Percentiles rank a stretch among this genome's conserved stretches.
phyloP scores from a whole-genome alignment of 2,888 invertebrate species.

The Helobdella robusta region DNA sequence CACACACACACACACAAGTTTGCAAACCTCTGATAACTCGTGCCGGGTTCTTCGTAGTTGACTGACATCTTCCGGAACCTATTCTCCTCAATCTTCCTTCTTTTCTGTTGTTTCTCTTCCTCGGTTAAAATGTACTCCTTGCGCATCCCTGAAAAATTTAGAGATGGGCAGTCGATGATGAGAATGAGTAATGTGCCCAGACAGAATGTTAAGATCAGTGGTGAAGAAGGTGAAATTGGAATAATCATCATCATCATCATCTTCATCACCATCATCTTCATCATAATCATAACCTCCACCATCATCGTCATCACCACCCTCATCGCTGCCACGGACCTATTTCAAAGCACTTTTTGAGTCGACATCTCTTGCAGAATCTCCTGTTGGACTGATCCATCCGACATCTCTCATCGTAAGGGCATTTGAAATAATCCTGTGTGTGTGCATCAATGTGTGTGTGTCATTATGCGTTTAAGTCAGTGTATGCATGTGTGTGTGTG shows the following conservation, averaged over 20 bases:
- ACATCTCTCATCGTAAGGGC: conserved; percentile 86
- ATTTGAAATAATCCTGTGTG: conserved; percentile 60
- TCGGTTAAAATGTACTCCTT: conserved; percentile 96
- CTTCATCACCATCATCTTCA: too few relatives aligned
- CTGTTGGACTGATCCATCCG: conserved; percentile 83
- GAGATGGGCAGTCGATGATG: too few relatives aligned
- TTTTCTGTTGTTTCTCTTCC: conserved; percentile 65
- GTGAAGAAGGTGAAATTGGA: too few relatives aligned
- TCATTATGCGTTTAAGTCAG: background rate
- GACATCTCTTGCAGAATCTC: conserved; percentile 90
- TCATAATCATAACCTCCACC: too few relatives aligned
- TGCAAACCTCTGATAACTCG: conserved; percentile 24
- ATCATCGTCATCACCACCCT: too few relatives aligned
- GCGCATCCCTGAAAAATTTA: too few relatives aligned
- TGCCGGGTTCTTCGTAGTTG: conserved; percentile 28
- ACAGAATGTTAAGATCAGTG: too few relatives aligned
- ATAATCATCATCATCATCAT: too few relatives aligned
- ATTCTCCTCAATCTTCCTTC: conserved; percentile 80
- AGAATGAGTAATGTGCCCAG: too few relatives aligned
- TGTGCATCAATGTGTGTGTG: background rate
- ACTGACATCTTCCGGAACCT: conserved; percentile 51
- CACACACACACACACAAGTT: background rate
- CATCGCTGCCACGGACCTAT: too few relatives aligned
- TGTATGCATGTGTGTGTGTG: background rate
- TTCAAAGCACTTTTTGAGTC: conserved; percentile 80